Evolutionary conservation across 2,113 vertebrate species (phyloP), one percentile per base, ranked within the genome.

Genomic region (Phaetusa simplex): DNA sequence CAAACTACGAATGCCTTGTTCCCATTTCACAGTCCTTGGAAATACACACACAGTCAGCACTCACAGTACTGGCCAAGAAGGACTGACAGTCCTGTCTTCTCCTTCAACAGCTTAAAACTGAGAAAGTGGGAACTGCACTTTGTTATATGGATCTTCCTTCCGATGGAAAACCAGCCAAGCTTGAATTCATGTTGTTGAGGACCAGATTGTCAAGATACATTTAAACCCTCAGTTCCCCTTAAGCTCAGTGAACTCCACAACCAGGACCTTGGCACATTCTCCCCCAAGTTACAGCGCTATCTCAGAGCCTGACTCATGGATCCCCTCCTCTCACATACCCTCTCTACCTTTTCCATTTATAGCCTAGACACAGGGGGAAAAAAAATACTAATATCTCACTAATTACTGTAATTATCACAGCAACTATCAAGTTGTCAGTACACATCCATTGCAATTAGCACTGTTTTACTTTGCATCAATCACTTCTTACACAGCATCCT

Each of bases 391-490:
- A 45, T 79, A 81, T 94, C 76, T 81, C 71, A 58, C 78, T 96
- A 97, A 97, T 97, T 95, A 95, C 97, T 78, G 91, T 96, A 97
- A 97, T 95, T 91, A 97, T 95, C 93, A 67, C 85, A 73, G 95
- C 93, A 97, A 96, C 91, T 85, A 96, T 97, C 97, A 95, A 97
- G 95, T 95, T 97, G 96, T 96, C 97, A 97, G 94, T 95, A 95
- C 95, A 93, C 82, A 96, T 96, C 95, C 89, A 97, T 86, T 83
- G 96, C 97, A 96, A 97, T 96, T 96, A 96, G 90, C 96, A 71
- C 86, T 95, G 96, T 93, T 97, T 97, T 94, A 94, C 95, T 97
- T 95, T 47, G 71, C 96, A 96, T 96, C 96, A 94, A 97, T 97
- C 96, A 95, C 55, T 97, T 62, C 80, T 90, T 77, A 59, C 93